Evolutionary conservation across 1,140 invertebrate species (phyloP).

Genomic region (Nebria ingens): DNA sequence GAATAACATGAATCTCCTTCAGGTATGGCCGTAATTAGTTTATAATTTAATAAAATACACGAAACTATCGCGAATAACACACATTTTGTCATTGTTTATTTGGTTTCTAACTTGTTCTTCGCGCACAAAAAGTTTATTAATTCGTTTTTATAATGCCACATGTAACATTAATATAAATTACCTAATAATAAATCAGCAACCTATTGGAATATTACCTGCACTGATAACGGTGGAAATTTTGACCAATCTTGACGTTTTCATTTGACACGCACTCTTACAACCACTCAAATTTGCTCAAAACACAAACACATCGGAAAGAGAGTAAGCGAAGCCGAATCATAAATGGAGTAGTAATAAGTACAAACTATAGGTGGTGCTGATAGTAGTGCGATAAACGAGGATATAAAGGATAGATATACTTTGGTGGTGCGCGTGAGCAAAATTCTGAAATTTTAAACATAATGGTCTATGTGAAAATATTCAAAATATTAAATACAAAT

Average conservation of each 20-base stretch:
- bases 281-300: not conserved
- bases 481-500: too few species aligned
- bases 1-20: constrained; percentile 66
- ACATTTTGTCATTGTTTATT: not conserved
- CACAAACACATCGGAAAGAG: not conserved
- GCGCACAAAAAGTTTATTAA: not conserved
- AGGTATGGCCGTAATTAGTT: constrained; percentile 15
- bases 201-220: too few species aligned
- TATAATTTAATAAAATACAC: constrained; percentile 1
- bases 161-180: not conserved
- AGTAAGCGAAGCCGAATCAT: too few species aligned
- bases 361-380: too few species aligned
- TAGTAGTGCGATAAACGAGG: too few species aligned
- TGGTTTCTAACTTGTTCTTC: not conserved
- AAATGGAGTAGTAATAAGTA: too few species aligned
- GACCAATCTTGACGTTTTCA: not conserved
- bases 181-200: too few species aligned
- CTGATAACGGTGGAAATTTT: too few species aligned
- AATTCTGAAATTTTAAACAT: too few species aligned
- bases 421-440: too few species aligned
- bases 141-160: not conserved
- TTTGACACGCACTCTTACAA: not conserved
- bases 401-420: too few species aligned
- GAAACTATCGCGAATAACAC: not conserved
- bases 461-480: too few species aligned